Evolutionary conservation across 2,113 vertebrate species (phyloP).

Genomic region (Struthidea cinerea): DNA sequence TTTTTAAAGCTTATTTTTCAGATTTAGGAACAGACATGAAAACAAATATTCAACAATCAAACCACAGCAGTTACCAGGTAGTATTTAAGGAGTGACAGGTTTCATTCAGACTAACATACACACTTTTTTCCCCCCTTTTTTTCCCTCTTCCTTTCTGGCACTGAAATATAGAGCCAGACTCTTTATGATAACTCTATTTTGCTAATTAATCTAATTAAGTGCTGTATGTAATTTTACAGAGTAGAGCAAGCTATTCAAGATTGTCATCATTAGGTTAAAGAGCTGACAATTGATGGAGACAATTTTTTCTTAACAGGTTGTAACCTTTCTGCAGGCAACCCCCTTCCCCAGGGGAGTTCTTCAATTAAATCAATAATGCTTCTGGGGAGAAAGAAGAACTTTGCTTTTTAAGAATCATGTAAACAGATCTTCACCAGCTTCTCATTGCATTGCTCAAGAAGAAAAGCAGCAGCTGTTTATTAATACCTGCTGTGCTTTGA

Average conservation of each 20-base stretch:
- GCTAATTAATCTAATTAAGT: slow-evolving; percentile 63
- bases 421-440: slow-evolving; percentile 38
- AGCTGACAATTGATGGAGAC: slow-evolving; percentile 54
- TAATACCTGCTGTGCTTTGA: slow-evolving; percentile 46
- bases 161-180: neutral
- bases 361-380: slow-evolving; percentile 54
- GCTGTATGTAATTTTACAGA: slow-evolving; percentile 50
- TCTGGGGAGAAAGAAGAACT: slow-evolving; percentile 6
- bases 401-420: slow-evolving; percentile 8
- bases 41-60: neutral
- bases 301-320: slow-evolving; percentile 50
- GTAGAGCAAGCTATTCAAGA: slow-evolving; percentile 37
- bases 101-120: neutral
- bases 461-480: slow-evolving; percentile 37
- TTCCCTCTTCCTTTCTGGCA: neutral
- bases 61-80: neutral
- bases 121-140: neutral
- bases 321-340: slow-evolving; percentile 32
- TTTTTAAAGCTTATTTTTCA: neutral
- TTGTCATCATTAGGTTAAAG: slow-evolving; percentile 65
- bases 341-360: neutral
- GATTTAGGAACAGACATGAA: neutral
- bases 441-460: neutral
- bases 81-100: neutral
- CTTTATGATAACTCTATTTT: slow-evolving; percentile 49